Evolutionary conservation across 2,113 vertebrate species (phyloP).

Genomic region (Ciconia stormi): DNA sequence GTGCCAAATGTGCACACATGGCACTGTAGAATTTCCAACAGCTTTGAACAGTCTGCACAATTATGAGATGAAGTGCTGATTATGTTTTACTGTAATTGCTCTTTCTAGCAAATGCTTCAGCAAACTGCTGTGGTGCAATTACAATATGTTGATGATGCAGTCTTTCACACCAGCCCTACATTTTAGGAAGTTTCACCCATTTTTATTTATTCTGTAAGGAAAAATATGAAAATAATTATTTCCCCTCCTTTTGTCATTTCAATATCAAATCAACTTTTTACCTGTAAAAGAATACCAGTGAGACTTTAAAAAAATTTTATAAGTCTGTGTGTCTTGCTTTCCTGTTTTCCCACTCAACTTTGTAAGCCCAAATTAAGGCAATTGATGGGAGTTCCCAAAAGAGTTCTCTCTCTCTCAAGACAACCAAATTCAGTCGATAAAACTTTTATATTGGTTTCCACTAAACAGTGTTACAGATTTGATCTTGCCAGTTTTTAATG

Average conservation of each 20-base stretch:
- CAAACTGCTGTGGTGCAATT: background rate
- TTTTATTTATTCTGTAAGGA: background rate
- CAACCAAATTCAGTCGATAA: background rate
- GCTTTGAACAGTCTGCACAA: background rate
- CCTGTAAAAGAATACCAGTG: background rate
- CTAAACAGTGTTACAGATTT: background rate
- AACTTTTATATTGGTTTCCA: background rate
- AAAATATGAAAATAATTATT: background rate
- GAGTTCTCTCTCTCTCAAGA: background rate
- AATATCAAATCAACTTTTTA: background rate
- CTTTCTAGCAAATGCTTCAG: constrained; percentile 6
- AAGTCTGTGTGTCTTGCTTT: background rate
- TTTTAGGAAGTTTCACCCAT: background rate
- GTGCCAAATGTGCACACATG: constrained; percentile 20
- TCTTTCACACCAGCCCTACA: background rate
- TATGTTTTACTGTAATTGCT: constrained; percentile 30
- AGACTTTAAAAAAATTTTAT: background rate
- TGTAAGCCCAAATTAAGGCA: background rate
- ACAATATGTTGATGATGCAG: background rate
- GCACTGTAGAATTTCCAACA: background rate
- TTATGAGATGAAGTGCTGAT: background rate
- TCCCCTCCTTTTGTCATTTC: background rate
- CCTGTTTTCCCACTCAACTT: background rate
- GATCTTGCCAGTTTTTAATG: background rate
- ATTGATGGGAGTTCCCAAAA: background rate